Base-by-base conservation (phyloP, 35 echinoderm and acorn worm species). In the Ophioderma brevispina region DNA sequence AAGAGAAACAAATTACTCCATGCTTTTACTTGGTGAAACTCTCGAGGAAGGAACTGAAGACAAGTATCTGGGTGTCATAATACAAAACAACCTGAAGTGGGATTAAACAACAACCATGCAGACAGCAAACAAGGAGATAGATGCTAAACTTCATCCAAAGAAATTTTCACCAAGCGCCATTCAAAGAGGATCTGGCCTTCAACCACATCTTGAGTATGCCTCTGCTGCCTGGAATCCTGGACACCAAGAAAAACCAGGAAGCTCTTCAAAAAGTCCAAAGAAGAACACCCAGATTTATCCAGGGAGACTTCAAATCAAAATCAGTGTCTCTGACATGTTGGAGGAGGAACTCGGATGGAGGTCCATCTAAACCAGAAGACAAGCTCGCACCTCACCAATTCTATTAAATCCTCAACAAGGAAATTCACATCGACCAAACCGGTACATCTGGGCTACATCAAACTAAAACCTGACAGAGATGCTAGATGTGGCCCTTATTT, bases 61-160 rank as follows among this genome's bases (percentile, higher is more conserved):
- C 21, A 88, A 77, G 30, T 88, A 88, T 18, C 76, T 88, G 13
- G 86, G 86, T 40, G 37, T 79, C 86, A 41, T 88, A 11, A 88
- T 88, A 33, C 86, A 88, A 52, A 88, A 88, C 75, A 79, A 88
- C 40, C 76, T 85, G 50, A 85, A 85, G 30, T 85, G 81, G 81
- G 81, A 52, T 31, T n/a, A n/a, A n/a, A n/a, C 18, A 83, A 13
- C 81, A 83, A 31, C 81, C 40, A 41, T 46, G 15, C 13, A 83
- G 11, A 40, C 81, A 14, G 81, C 59, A 18, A 70, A 30, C 59
- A 70, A 70, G n/a, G 59, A 8, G n/a, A 70, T 15, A 70, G 59
- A 70, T 70, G 59, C 28, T 70, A 15, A 83, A 33, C 35, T 83
- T 41, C 39, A 18, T 4, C 31, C 35, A 85, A 64, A 55, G 83